These are phyloP conservation scores for Chironomus tentans DNA, from an alignment of 2,888 invertebrate species.

Conservation along the genomic window DNA sequence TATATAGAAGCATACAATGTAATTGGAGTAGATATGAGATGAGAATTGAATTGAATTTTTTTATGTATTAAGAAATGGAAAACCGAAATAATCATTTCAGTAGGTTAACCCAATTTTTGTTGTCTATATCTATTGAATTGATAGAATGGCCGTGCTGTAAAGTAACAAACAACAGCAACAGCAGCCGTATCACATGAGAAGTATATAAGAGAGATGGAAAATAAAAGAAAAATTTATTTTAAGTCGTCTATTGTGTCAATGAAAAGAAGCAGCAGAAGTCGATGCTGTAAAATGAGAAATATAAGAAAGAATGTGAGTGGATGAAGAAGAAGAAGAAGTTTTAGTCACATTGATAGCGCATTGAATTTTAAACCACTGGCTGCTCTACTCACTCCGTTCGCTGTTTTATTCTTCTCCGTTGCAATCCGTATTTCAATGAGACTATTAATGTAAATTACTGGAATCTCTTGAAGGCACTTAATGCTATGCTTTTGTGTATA, in stretches of 20 bases:
- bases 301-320: not conserved
- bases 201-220: not conserved
- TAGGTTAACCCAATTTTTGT: conserved; percentile 2
- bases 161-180: not conserved
- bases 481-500: not conserved
- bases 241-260: not conserved
- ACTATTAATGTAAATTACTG: conserved; percentile 2
- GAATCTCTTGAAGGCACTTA: not conserved
- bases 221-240: not conserved
- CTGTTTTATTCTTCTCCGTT: not conserved
- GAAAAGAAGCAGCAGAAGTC: not conserved
- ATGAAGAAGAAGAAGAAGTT: not conserved
- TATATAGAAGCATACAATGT: not conserved
- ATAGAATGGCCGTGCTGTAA: not conserved
- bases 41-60: too few relatives aligned
- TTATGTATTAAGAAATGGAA: not conserved
- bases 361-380: not conserved
- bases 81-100: conserved; percentile 5
- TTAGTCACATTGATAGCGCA: not conserved
- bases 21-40: not conserved
- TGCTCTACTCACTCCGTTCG: not conserved
- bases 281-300: not conserved
- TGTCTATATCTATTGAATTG: not conserved
- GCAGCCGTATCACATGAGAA: not conserved
- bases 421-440: not conserved